These are phyloP conservation scores for Latrodectus geometricus DNA, from an alignment of 1,140 invertebrate species.

Conservation along the genomic window DNA sequence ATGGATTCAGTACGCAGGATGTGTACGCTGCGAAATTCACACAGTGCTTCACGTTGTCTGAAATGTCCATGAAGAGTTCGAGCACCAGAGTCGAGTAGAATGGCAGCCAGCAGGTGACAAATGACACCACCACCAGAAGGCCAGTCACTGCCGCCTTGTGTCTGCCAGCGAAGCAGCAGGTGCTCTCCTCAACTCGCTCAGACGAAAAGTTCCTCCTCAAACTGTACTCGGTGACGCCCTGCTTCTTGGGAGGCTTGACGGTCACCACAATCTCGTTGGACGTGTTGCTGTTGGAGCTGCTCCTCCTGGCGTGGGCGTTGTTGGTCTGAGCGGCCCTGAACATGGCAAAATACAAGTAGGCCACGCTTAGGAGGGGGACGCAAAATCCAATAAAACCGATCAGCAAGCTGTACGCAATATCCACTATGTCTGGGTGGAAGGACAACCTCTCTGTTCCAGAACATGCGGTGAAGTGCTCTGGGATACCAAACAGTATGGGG, in stretches of 20 bases:
- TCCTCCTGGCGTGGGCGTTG: slow-evolving; percentile 23
- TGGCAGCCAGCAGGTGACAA: slow-evolving; percentile 56
- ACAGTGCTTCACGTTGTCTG: neutral
- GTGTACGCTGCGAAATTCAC: slow-evolving; percentile 1
- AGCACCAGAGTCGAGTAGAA: slow-evolving; percentile 20
- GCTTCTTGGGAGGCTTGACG: slow-evolving; percentile 29
- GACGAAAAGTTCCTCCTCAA: slow-evolving; percentile 52
- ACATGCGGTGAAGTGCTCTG: neutral
- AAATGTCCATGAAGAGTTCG: neutral
- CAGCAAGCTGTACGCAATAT: slow-evolving; percentile 12
- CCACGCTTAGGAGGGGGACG: slow-evolving; percentile 28
- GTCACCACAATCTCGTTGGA: slow-evolving; percentile 40
- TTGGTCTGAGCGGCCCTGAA: slow-evolving; percentile 50
- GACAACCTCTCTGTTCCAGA: neutral
- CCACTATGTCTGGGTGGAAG: neutral
- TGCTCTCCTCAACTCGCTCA: neutral
- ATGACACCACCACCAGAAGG: slow-evolving; percentile 53
- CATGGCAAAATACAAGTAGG: slow-evolving; percentile 44
- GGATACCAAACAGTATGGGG: neutral
- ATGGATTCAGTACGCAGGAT: slow-evolving; percentile 52
- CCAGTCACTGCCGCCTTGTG: slow-evolving; percentile 59
- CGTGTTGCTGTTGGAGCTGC: slow-evolving; percentile 35
- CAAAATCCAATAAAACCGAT: slow-evolving; percentile 19
- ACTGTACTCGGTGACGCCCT: slow-evolving; percentile 27
- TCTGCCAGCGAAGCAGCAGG: slow-evolving; percentile 46